Evolutionary conservation across 2,888 invertebrate species (phyloP).

Genomic region (Metallyticus violacea): DNA sequence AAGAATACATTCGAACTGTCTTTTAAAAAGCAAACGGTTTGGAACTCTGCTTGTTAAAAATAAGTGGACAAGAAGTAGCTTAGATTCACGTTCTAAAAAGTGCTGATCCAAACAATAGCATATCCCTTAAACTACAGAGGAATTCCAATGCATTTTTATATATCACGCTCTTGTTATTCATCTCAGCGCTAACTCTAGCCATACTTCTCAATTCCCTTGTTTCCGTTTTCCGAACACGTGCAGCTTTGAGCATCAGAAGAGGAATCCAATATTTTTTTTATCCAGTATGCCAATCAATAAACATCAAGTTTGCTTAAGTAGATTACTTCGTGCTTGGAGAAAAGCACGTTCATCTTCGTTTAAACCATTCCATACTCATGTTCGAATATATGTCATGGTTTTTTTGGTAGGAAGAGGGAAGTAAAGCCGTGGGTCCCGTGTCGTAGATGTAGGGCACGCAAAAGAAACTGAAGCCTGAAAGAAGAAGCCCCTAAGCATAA

Average conservation of each 20-base stretch:
- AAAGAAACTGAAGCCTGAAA: too few relatives aligned
- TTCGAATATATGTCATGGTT: too few relatives aligned
- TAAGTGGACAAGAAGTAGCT: neutral
- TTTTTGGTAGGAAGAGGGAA: too few relatives aligned
- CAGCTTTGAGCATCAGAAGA: neutral
- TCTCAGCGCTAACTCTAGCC: neutral
- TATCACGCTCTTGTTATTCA: neutral
- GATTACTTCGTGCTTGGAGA: neutral
- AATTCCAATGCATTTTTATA: neutral
- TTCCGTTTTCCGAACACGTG: neutral
- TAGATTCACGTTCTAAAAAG: too few relatives aligned
- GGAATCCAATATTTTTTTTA: neutral
- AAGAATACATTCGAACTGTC: too few relatives aligned
- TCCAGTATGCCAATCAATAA: neutral
- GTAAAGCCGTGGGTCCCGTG: too few relatives aligned
- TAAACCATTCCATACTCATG: neutral
- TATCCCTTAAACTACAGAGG: neutral
- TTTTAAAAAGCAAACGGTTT: too few relatives aligned
- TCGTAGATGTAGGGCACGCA: too few relatives aligned
- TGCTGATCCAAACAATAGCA: neutral
- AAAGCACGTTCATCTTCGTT: neutral
- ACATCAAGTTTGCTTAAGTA: neutral
- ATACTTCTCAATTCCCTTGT: neutral
- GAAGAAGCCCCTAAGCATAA: too few relatives aligned
- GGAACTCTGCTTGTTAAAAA: too few relatives aligned